These are phyloP conservation scores for Limnephilus auricula DNA, from an alignment of 2,888 invertebrate species.

Conservation along the genomic window DNA sequence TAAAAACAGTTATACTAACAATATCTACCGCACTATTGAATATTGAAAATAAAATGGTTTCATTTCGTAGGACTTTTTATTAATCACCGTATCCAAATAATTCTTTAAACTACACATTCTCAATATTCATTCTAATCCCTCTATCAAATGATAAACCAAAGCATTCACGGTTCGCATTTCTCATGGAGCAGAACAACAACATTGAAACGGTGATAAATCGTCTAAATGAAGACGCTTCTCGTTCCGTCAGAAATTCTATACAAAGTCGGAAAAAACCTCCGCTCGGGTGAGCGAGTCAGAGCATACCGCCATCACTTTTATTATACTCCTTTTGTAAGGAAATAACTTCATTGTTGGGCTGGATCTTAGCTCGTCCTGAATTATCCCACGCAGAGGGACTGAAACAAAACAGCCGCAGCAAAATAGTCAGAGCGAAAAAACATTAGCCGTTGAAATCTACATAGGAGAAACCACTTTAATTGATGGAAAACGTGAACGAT, in stretches of 20 bases:
- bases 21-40: neutral
- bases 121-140: neutral
- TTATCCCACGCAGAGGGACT: slow-evolving; percentile 18
- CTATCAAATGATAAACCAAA: neutral
- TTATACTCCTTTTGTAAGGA: slow-evolving; percentile 36
- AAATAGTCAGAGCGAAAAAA: neutral
- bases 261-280: slow-evolving; percentile 8
- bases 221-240: neutral
- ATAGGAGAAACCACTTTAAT: neutral
- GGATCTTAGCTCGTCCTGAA: slow-evolving; percentile 41
- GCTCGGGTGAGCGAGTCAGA: slow-evolving; percentile 12
- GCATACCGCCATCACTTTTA: slow-evolving; percentile 38
- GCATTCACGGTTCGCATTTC: neutral
- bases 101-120: neutral
- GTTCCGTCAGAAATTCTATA: slow-evolving; percentile 10
- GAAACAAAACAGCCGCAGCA: slow-evolving; percentile 20
- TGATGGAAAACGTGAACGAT: neutral
- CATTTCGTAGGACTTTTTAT: no score
- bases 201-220: slow-evolving; percentile 2
- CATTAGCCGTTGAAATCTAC: neutral
- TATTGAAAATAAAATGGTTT: no score
- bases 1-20: no score
- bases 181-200: neutral
- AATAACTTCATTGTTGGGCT: slow-evolving; percentile 46
- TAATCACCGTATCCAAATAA: neutral